A percentile compares a stretch with the other conserved stretches of the same genome.
Evolutionary conservation across 1,140 invertebrate genomes (phyloP).

Genomic region (Heterodera schachtii): DNA sequence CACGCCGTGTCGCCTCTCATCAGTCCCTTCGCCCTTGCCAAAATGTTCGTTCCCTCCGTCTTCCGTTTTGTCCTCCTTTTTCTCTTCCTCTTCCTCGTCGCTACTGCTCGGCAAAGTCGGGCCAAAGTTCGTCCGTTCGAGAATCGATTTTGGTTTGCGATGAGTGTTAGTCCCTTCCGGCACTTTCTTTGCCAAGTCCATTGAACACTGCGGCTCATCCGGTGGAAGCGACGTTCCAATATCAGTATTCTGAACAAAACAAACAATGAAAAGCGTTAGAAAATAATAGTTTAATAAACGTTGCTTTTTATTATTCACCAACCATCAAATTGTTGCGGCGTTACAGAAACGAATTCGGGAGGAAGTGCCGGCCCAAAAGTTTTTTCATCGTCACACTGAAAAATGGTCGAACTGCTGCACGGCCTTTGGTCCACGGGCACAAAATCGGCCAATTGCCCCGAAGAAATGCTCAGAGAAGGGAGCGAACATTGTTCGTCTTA

Average conservation of each 20-base stretch:
- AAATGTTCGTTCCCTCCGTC: background rate
- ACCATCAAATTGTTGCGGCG: background rate
- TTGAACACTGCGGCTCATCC: constrained; percentile 29
- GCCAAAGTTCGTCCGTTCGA: constrained; percentile 24
- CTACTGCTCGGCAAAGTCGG: constrained; percentile 33
- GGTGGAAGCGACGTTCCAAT: constrained; percentile 28
- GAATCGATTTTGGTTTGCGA: constrained; percentile 3
- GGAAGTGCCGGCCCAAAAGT: constrained; percentile 35
- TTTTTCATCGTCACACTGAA: background rate
- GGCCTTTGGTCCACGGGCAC: constrained; percentile 22
- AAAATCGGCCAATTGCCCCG: background rate
- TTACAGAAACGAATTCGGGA: constrained; percentile 1
- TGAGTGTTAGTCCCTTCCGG: background rate
- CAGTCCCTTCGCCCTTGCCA: background rate
- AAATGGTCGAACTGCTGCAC: background rate
- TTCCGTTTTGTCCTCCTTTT: background rate
- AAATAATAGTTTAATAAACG: too few relatives aligned
- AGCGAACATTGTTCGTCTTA: constrained; percentile 17
- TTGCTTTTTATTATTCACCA: too few relatives aligned
- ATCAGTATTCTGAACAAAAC: background rate
- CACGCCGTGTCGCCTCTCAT: background rate
- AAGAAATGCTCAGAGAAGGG: constrained; percentile 11
- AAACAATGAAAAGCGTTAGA: too few relatives aligned
- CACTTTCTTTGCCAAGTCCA: background rate
- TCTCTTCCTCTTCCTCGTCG: constrained; percentile 26